Evolutionary conservation across 2,797 vertebrate species (phyloP).

Genomic region (Nyctibius grandis): DNA sequence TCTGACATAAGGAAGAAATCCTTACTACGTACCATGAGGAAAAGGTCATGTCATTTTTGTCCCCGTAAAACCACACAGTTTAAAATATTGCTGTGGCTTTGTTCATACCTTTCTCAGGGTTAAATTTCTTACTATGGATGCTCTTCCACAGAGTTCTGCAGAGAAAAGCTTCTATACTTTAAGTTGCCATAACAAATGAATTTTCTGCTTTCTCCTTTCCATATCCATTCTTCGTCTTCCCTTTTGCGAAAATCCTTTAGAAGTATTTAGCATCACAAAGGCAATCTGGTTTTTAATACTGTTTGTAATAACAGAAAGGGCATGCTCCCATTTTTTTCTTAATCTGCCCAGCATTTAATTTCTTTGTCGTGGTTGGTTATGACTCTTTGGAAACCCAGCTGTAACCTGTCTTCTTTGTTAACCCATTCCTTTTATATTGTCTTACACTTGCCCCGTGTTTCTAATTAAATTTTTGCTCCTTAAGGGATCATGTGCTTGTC

Average conservation of each 20-base stretch:
- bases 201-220: background rate
- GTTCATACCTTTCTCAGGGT: background rate
- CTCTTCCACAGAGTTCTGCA: background rate
- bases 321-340: background rate
- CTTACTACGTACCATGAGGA: background rate
- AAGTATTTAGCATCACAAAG: background rate
- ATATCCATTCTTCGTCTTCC: fast-evolving
- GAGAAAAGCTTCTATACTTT: background rate
- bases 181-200: background rate
- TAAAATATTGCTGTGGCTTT: background rate
- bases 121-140: background rate
- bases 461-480: background rate
- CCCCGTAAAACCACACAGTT: background rate
- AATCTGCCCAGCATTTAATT: background rate
- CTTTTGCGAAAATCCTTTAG: background rate
- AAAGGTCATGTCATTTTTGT: background rate
- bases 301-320: background rate
- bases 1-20: background rate
- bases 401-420: background rate
- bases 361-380: background rate
- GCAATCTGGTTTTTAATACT: background rate
- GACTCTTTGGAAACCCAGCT: background rate
- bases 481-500: background rate
- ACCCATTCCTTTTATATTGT: background rate
- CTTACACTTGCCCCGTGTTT: background rate